Conservation (phyloP, 2,113 vertebrate genomes). For the Ploceus nigricollis region DNA sequence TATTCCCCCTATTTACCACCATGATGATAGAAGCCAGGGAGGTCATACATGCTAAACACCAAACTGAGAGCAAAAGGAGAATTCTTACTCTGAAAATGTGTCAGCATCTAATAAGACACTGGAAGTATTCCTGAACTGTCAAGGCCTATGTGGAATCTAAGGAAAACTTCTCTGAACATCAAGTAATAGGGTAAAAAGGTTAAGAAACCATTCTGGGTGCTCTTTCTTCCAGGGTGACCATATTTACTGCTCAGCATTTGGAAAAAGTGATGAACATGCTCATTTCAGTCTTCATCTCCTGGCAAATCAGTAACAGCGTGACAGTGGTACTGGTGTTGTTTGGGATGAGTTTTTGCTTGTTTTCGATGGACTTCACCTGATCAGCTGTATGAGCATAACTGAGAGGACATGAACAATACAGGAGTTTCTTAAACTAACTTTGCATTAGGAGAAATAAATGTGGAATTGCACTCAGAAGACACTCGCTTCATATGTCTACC, state of each 20-base stretch:
- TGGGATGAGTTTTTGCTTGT: rapidly evolving
- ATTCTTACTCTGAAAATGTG: not conserved
- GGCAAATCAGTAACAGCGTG: not conserved
- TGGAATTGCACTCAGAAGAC: not conserved
- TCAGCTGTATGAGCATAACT: not conserved
- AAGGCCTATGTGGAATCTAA: not conserved
- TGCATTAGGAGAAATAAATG: not conserved
- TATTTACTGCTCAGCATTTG: not conserved
- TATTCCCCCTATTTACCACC: not conserved
- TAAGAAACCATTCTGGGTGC: not conserved
- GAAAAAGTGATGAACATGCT: not conserved
- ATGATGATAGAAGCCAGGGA: rapidly evolving
- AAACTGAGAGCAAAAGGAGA: not conserved
- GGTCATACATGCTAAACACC: not conserved
- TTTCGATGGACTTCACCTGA: not conserved
- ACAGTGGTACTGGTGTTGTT: not conserved
- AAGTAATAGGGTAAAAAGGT: not conserved
- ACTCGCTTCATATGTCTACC: not conserved
- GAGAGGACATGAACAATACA: not conserved
- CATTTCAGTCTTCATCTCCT: not conserved
- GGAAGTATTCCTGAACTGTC: not conserved
- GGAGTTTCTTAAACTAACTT: not conserved
- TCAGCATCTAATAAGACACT: not conserved
- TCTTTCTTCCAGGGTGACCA: not conserved
- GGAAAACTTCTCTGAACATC: not conserved